Conservation (phyloP, 1,140 invertebrate genomes). For the Atta colombica region DNA sequence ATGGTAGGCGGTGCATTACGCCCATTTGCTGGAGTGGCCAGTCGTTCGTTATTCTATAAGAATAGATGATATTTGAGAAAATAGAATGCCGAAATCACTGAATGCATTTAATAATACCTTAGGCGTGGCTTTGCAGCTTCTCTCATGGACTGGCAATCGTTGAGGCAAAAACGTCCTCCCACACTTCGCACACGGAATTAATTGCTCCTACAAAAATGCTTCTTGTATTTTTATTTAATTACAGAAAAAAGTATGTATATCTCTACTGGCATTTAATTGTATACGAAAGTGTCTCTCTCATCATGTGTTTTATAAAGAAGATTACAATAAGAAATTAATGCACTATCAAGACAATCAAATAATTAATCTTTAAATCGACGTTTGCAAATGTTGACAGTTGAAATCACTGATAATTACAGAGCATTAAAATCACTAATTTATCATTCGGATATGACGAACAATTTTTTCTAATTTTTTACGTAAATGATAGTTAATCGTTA, state of each 20-base stretch:
- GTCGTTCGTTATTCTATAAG: constrained; percentile 52
- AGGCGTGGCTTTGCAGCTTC: constrained; percentile 86
- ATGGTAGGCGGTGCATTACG: constrained; percentile 82
- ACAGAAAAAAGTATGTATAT: neutral
- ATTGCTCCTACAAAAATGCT: constrained; percentile 80
- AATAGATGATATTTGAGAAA: neutral
- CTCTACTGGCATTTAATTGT: neutral
- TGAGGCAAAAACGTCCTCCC: constrained; percentile 91
- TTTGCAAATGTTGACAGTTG: neutral
- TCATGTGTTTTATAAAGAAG: neutral
- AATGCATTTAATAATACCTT: constrained; percentile 66
- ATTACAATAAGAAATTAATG: neutral
- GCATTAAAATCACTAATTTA: neutral
- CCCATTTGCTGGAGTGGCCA: constrained; percentile 88
- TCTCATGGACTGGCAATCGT: constrained; percentile 89
- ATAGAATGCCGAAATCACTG: neutral
- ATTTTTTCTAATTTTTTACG: constrained; percentile 13
- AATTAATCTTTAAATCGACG: neutral
- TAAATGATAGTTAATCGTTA: neutral
- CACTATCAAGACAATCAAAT: neutral
- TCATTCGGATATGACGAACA: neutral
- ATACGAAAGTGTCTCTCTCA: neutral
- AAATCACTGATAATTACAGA: neutral
- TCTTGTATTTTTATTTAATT: neutral
- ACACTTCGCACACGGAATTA: constrained; percentile 90